Evolutionary conservation across 1,140 invertebrate genomes (phyloP), one percentile per base, ranked within the genome.

Genomic region (Chelonus insularis): DNA sequence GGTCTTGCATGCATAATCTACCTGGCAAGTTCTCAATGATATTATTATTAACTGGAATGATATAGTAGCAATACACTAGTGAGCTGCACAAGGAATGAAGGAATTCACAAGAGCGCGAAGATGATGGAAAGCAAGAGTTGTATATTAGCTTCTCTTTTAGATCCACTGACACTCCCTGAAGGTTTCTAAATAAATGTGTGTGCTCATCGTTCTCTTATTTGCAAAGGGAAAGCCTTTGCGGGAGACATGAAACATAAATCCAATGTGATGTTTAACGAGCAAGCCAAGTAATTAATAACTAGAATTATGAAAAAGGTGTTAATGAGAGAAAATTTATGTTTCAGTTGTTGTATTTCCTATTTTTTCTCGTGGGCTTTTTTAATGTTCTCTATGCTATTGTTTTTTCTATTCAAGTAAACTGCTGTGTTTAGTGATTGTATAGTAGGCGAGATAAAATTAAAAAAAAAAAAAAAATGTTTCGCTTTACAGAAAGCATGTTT

Each of bases 11-110:
- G n/a, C 21, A 57, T 57, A 39, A 45, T 57, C 39, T 41, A 57
- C 41, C 55, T 57, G 55, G 55, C 55, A 57, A 16, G 41, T 57
- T 57, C 55, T 57, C 55, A 57, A 57, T 57, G 55, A 57, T 57
- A 45, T 57, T 45, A 57, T 57, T 57, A 57, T 43, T 29, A 29
- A 29, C 25, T 29, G 25, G 25, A 29, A 29, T 29, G 25, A 29
- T 29, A 29, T 29, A 29, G 25, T 29, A 29, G 25, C 7, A 7
- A 4, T n/a, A n/a, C 25, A 29, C 25, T 3, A 29, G 25, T 4
- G 7, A 29, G 3, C 25, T 4, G 7, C 25, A 29, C 25, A 7
- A 29, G 25, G 25, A 7, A 29, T 3, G 25, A 29, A 3, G 25
- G 25, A 29, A 29, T 29, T 29, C 25, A 29, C 25, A 29, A 29